These are phyloP conservation scores for Callithrix jacchus DNA, from an alignment of 2,113 vertebrate species.

Conservation along the genomic window DNA sequence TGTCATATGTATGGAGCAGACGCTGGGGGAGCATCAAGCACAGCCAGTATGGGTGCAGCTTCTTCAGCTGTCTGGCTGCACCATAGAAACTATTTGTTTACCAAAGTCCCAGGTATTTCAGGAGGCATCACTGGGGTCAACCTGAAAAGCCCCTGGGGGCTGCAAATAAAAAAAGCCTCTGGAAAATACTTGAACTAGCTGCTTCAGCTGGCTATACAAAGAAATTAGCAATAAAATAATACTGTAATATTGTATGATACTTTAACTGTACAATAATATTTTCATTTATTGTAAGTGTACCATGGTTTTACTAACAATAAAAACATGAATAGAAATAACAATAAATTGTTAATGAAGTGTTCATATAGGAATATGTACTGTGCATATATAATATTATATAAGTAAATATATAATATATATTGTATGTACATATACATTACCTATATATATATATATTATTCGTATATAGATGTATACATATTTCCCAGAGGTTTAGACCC, in stretches of 20 bases:
- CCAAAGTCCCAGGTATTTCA: conserved; percentile 59
- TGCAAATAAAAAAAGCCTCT: conserved; percentile 49
- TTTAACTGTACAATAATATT: conserved; percentile 85
- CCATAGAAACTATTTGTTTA: conserved; percentile 81
- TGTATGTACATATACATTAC: no score
- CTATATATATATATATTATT: no score
- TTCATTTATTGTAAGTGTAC: conserved; percentile 85
- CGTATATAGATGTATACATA: neutral
- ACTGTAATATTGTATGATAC: conserved; percentile 85
- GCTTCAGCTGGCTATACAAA: conserved; percentile 82
- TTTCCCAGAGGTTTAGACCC: neutral
- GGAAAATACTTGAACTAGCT: conserved; percentile 84
- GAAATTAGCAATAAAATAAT: conserved; percentile 78
- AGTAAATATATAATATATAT: no score
- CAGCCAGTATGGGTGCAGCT: neutral
- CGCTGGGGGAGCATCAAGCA: neutral
- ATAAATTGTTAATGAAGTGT: neutral
- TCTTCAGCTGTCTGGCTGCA: conserved; percentile 35
- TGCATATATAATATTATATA: no score
- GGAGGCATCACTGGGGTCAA: conserved; percentile 45
- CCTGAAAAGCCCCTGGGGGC: conserved; percentile 67
- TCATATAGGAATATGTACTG: neutral
- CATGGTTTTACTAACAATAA: conserved; percentile 86
- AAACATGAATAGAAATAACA: neutral
- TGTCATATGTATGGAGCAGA: conserved; percentile 35